phyloP scores from a whole-genome alignment of 2,888 invertebrate genomes.

The Melanophora roralis region DNA sequence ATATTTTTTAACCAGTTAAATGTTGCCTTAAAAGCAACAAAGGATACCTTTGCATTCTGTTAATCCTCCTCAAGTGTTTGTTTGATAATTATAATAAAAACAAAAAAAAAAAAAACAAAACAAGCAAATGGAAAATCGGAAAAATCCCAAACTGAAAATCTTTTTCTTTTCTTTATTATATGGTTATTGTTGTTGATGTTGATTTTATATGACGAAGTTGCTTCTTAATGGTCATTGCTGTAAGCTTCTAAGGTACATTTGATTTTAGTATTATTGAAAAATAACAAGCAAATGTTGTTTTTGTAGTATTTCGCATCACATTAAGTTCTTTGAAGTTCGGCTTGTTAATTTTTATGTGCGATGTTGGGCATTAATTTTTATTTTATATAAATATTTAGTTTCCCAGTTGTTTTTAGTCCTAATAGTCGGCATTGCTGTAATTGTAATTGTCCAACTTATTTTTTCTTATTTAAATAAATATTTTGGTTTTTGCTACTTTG shows the following conservation, averaged over 20 bases:
- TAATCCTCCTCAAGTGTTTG: not conserved
- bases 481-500: slow-evolving; percentile 1
- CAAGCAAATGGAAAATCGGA: too few relatives aligned
- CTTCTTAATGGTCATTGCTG: slow-evolving; percentile 8
- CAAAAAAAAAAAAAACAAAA: not conserved
- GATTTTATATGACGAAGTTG: not conserved
- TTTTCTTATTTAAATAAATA: not conserved
- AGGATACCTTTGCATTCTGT: not conserved
- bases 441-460: slow-evolving; percentile 10
- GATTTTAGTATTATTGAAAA: slow-evolving; percentile 50
- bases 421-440: not conserved
- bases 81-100: slow-evolving; percentile 29
- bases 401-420: not conserved
- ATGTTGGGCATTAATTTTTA: slow-evolving; percentile 29
- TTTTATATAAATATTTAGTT: slow-evolving; percentile 15
- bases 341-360: slow-evolving; percentile 23
- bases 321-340: not conserved
- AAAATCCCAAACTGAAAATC: slow-evolving; percentile 12
- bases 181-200: not conserved
- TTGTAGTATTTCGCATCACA: slow-evolving; percentile 5
- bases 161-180: not conserved
- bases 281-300: slow-evolving; percentile 30
- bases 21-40: not conserved
- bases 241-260: slow-evolving; percentile 54
- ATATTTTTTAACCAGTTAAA: too few relatives aligned